phyloP scores from a whole-genome alignment of 2,113 vertebrate genomes.

The Mormyrus iriodes region DNA sequence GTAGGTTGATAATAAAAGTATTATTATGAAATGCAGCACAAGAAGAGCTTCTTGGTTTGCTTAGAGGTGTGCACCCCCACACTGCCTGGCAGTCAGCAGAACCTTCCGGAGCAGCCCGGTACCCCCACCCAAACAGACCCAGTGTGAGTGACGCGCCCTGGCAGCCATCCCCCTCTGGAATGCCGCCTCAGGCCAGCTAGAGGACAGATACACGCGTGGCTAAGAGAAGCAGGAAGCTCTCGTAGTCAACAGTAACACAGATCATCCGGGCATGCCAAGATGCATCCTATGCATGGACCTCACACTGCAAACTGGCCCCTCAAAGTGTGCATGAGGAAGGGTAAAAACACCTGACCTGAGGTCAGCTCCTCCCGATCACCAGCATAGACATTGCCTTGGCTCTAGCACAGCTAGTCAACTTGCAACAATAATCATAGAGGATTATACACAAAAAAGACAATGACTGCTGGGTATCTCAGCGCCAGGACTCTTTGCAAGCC shows the following conservation, averaged over 20 bases:
- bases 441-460: background rate
- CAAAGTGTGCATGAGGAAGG: background rate
- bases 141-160: background rate
- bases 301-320: background rate
- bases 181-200: background rate
- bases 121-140: background rate
- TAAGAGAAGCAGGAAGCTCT: background rate
- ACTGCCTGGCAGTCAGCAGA: background rate
- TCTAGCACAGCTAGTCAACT: background rate
- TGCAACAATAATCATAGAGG: background rate
- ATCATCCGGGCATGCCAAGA: too few relatives aligned
- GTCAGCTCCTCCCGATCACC: background rate
- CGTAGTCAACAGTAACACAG: background rate
- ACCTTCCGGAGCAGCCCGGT: background rate
- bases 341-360: background rate
- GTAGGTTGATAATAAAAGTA: background rate
- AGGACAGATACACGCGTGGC: background rate
- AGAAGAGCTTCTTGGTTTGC: background rate
- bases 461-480: background rate
- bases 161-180: background rate
- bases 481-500: conserved; percentile 24
- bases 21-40: background rate
- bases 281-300: background rate
- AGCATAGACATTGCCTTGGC: background rate
- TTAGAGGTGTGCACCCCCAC: background rate